Evolutionary conservation across 1,140 invertebrate genomes (phyloP).

Genomic region (Drosophila elegans): DNA sequence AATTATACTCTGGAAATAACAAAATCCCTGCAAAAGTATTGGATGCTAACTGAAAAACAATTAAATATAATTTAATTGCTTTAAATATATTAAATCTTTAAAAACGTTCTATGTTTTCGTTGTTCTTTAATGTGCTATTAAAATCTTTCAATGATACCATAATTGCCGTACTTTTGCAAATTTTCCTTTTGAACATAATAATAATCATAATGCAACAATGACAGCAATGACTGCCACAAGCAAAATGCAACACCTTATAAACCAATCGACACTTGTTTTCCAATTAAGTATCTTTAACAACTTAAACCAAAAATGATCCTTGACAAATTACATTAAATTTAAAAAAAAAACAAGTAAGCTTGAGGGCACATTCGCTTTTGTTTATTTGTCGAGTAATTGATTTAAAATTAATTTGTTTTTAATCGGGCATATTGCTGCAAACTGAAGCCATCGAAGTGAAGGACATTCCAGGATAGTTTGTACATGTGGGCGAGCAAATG

Average conservation of each 20-base stretch:
- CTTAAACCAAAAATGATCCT: neutral
- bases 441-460: neutral
- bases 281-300: neutral
- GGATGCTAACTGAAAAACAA: too few species aligned
- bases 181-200: too few species aligned
- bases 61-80: too few species aligned
- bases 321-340: neutral
- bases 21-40: too few species aligned
- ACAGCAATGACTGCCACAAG: too few species aligned
- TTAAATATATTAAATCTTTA: too few species aligned
- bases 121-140: too few species aligned
- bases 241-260: neutral
- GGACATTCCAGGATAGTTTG: conserved; percentile 40
- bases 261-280: neutral
- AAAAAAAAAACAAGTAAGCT: neutral
- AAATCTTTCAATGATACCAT: too few species aligned
- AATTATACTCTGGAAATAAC: too few species aligned
- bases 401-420: conserved; percentile 75
- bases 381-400: conserved; percentile 55
- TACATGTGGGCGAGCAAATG: conserved; percentile 66
- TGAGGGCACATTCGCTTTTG: neutral
- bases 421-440: conserved; percentile 44
- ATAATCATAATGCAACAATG: too few species aligned
- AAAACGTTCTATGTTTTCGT: too few species aligned
- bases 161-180: too few species aligned